Evolutionary conservation across 2,113 vertebrate genomes (phyloP), one percentile per base, ranked within the genome.

Genomic region (Naja naja): DNA sequence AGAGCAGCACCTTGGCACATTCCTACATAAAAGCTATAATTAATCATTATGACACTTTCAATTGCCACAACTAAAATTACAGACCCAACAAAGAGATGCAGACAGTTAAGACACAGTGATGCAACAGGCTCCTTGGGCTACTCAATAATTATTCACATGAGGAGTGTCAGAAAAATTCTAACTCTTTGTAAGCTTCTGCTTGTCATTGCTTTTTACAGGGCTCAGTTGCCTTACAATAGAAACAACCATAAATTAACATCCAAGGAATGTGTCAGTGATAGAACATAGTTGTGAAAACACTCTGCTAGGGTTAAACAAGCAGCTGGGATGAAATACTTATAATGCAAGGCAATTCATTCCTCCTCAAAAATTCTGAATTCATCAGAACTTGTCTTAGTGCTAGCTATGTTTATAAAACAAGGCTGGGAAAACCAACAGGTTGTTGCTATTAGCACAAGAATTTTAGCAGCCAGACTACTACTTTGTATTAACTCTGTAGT

Each of bases 301-400:
- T 94, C 94, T 49, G 86, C 90, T 92, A 85, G 49, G 30, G 69
- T 89, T 20, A 5, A 94, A 90, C 14, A 34, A 93, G 85, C 1
- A 1, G 88, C 45, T 74, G 22, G 52, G 52, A 49, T 8, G 64
- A 43, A 81, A 53, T 39, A 34, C 11, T 81, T 54, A 14, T 22
- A 81, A n/a, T 64, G 1, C 58, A 60, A 49, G 18, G 45, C 58
- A 90, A 39, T 52, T 9, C 30, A n/a, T 64, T 56, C 12, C 43
- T 47, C 8, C 27, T 64, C n/a, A 89, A 54, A 89, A 43, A 20
- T 39, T 12, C 34, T 55, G 18, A 56, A 23, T 89, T 56, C 55
- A 27, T 12, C 20, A 43, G 54, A 25, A 18, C 0, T 89, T 89
- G 5, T 69, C 5, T 14, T 34, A 34, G 64, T 69, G 54, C 39